These are phyloP conservation scores for Xanthia icteritia DNA, from an alignment of 2,888 invertebrate genomes.

Conservation along the genomic window DNA sequence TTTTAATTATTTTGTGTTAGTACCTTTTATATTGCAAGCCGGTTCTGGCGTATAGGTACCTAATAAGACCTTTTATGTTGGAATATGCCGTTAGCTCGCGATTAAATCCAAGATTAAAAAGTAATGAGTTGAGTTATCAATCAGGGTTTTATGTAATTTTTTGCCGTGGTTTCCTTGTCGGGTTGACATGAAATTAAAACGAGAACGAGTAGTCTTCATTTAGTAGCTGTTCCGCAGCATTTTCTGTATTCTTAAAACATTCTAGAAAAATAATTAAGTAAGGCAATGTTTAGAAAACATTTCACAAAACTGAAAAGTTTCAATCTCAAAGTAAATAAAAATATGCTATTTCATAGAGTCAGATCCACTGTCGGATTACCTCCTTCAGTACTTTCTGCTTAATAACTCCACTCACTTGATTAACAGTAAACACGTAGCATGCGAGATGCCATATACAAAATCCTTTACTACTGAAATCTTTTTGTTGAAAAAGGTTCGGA, in stretches of 20 bases:
- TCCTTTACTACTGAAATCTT: slow-evolving; percentile 59
- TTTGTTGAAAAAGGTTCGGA: slow-evolving; percentile 60
- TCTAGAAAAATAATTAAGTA: background rate
- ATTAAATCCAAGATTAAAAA: slow-evolving; percentile 37
- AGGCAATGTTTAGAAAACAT: background rate
- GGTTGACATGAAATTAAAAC: slow-evolving; percentile 1
- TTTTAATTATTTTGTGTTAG: slow-evolving; percentile 51
- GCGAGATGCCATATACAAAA: slow-evolving; percentile 65
- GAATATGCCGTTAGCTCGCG: slow-evolving; percentile 20
- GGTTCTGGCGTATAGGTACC: background rate
- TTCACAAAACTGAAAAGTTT: background rate
- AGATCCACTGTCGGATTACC: slow-evolving; percentile 74
- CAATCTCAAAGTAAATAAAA: slow-evolving; percentile 7
- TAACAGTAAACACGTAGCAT: slow-evolving; percentile 67
- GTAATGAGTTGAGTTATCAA: slow-evolving; percentile 15
- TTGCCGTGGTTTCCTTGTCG: background rate
- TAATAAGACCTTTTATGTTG: slow-evolving; percentile 13
- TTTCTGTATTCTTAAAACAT: background rate
- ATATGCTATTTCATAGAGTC: slow-evolving; percentile 24
- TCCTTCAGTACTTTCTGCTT: slow-evolving; percentile 69
- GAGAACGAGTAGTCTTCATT: background rate
- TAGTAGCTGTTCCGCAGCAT: background rate
- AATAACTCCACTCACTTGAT: slow-evolving; percentile 78
- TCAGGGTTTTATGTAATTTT: slow-evolving; percentile 8
- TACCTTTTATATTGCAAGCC: slow-evolving; percentile 21